Conservation (phyloP, 2,888 invertebrate species). For the Netelia inedita region DNA sequence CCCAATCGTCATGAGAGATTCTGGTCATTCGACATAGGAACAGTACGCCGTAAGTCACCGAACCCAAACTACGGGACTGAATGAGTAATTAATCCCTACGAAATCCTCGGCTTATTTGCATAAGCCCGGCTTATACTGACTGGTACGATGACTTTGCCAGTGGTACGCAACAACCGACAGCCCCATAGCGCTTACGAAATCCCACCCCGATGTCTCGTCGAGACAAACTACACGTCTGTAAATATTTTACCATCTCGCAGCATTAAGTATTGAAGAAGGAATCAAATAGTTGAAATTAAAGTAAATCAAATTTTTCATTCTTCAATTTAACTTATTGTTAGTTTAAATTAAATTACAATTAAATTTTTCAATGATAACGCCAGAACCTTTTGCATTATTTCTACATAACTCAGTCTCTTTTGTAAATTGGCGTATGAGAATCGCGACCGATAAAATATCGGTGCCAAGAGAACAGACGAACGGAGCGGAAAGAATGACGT, state of each 20-base stretch:
- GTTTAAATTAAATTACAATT: no score
- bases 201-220: no score
- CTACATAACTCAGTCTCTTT: neutral
- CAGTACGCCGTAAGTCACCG: conserved; percentile 72
- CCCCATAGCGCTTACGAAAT: neutral
- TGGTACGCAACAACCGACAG: neutral
- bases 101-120: conserved; percentile 78
- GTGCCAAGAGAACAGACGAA: conserved; percentile 13
- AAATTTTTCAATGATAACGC: no score
- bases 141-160: conserved; percentile 71
- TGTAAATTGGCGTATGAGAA: conserved; percentile 71
- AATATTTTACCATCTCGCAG: no score
- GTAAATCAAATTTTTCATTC: no score
- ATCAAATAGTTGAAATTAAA: no score
- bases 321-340: no score
- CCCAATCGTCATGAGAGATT: conserved; percentile 48
- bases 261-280: no score
- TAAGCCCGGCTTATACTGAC: conserved; percentile 79
- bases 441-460: conserved; percentile 69
- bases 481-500: conserved; percentile 48
- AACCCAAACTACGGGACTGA: conserved; percentile 74
- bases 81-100: conserved; percentile 80
- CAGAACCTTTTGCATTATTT: neutral
- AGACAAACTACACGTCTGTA: no score
- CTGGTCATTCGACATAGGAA: conserved; percentile 45